These are phyloP conservation scores for Temnopleurus reevesii DNA, from an alignment of 53 echinoderm and acorn worm species.

Conservation along the genomic window DNA sequence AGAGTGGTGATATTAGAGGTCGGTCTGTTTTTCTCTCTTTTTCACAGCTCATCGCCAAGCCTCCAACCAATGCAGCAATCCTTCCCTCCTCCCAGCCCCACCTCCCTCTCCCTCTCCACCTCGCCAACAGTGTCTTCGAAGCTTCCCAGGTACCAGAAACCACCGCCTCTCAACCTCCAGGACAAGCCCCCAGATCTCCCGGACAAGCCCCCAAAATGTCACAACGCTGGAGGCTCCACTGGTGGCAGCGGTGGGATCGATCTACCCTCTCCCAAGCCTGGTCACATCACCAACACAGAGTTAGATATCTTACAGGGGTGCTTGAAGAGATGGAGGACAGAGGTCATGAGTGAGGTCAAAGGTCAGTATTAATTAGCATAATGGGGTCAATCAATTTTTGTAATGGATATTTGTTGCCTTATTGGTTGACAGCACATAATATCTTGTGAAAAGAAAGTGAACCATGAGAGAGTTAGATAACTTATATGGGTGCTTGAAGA, in stretches of 20 bases:
- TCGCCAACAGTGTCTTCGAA: conserved; percentile 44
- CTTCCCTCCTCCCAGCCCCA: conserved; percentile 42
- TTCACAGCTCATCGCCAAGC: conserved; percentile 23
- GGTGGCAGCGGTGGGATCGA: conserved; percentile 64
- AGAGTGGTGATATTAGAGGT: too few relatives aligned
- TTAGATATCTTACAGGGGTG: conserved; percentile 85
- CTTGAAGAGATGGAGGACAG: conserved; percentile 91
- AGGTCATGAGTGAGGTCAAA: conserved; percentile 88
- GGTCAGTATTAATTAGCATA: conserved; percentile 63
- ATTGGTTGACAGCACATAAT: too few relatives aligned
- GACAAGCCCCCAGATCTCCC: background rate
- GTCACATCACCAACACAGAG: conserved; percentile 89
- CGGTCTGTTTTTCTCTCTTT: too few relatives aligned
- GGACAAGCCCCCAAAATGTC: background rate
- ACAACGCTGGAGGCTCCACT: background rate
- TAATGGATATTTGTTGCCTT: too few relatives aligned
- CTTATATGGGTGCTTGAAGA: conserved; percentile 81
- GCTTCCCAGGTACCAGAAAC: conserved; percentile 36
- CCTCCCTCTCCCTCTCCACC: conserved; percentile 9
- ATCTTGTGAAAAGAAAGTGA: too few relatives aligned
- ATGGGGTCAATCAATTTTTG: background rate
- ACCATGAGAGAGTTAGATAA: conserved; percentile 86
- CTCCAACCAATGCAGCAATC: conserved; percentile 50
- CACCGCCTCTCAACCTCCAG: conserved; percentile 29
- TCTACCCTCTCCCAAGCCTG: conserved; percentile 66